phyloP scores from a whole-genome alignment of 2,113 vertebrate species.

The Propithecus coquereli region DNA sequence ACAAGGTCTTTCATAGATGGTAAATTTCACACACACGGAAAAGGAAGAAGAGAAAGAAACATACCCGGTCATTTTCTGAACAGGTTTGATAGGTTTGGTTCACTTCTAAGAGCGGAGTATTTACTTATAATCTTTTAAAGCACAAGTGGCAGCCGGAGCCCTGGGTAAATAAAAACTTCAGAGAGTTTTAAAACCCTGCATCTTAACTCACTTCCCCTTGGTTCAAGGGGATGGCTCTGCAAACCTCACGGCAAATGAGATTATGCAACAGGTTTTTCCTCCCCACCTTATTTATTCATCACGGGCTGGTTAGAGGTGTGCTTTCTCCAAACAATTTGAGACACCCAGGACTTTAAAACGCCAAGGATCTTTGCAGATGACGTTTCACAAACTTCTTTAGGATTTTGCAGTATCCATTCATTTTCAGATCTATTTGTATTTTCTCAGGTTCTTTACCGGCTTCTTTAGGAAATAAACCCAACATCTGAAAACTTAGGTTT shows the following conservation, averaged over 20 bases:
- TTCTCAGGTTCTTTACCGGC: not conserved
- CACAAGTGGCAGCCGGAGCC: slow-evolving; percentile 38
- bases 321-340: not conserved
- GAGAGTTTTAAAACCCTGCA: slow-evolving; percentile 54
- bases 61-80: slow-evolving; percentile 74
- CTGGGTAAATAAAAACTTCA: slow-evolving; percentile 62
- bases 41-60: slow-evolving; percentile 20
- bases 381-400: not conserved
- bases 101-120: slow-evolving; percentile 37
- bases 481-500: not conserved
- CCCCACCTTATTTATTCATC: slow-evolving; percentile 16
- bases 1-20: not conserved
- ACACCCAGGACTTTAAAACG: not conserved
- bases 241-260: slow-evolving; percentile 43
- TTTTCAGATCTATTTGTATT: not conserved
- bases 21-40: not conserved
- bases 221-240: slow-evolving; percentile 16
- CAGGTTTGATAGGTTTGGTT: slow-evolving; percentile 66
- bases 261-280: slow-evolving; percentile 73
- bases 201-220: slow-evolving; percentile 55
- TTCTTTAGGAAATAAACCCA: slow-evolving; percentile 19
- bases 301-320: slow-evolving; percentile 35
- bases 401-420: slow-evolving; percentile 26
- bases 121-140: slow-evolving; percentile 63
- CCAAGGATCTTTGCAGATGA: not conserved